Percentiles rank a stretch among this genome's conserved stretches.
phyloP scores from a whole-genome alignment of 2,888 invertebrate genomes.

The Trissonchulus sp. region DNA sequence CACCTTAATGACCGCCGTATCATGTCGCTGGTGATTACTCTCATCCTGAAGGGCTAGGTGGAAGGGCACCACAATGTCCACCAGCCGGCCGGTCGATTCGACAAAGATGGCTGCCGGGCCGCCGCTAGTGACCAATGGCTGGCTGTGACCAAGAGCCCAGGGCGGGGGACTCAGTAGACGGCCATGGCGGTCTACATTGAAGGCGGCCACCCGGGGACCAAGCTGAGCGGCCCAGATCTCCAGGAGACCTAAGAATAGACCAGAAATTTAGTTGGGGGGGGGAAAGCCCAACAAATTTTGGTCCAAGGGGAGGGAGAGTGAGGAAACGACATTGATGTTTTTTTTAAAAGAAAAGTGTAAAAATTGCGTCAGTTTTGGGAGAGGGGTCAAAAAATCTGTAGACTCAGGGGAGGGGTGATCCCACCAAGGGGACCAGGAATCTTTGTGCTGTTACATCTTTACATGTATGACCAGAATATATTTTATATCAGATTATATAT shows the following conservation, averaged over 20 bases:
- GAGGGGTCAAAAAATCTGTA: no score
- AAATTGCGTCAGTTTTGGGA: no score
- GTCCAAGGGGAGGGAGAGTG: no score
- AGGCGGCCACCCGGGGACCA: slow-evolving; percentile 81
- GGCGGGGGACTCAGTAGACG: slow-evolving; percentile 40
- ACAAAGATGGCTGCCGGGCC: slow-evolving; percentile 35
- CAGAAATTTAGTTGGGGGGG: no score
- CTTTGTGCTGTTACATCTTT: no score
- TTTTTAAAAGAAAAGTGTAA: no score
- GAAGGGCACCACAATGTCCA: slow-evolving; percentile 41
- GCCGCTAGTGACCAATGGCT: neutral
- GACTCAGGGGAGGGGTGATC: no score
- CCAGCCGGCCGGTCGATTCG: slow-evolving; percentile 36
- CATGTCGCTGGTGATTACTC: slow-evolving; percentile 39
- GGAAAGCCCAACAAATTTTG: no score
- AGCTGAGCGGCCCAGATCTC: slow-evolving; percentile 76
- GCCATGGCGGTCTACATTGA: slow-evolving; percentile 75
- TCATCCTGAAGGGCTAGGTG: slow-evolving; percentile 41
- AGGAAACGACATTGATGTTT: no score
- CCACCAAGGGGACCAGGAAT: no score
- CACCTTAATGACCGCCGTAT: slow-evolving; percentile 26
- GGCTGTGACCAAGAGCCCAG: neutral
- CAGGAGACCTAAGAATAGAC: slow-evolving; percentile 56
- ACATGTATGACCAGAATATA: no score
- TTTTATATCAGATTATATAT: no score